These are phyloP conservation scores for Toxotes jaculatrix DNA, from an alignment of 2,113 vertebrate species.

Conservation along the genomic window DNA sequence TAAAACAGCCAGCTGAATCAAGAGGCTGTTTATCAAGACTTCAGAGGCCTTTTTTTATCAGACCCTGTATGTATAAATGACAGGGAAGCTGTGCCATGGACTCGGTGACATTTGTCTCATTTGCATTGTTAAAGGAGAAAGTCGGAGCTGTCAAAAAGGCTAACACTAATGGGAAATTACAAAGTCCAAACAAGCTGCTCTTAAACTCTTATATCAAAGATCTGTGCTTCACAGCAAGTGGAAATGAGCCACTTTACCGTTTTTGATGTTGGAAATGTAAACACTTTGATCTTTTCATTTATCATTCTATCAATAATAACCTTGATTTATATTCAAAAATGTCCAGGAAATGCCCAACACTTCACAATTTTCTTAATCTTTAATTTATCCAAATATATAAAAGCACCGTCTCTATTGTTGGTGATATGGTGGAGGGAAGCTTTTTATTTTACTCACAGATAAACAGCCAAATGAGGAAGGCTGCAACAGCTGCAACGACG, in stretches of 20 bases:
- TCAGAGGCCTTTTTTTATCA: constrained; percentile 63
- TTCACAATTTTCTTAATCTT: not conserved
- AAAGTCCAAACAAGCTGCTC: constrained; percentile 66
- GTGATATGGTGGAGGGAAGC: not conserved
- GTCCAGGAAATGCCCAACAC: not conserved
- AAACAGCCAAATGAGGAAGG: constrained; percentile 83
- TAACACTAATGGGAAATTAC: constrained; percentile 72
- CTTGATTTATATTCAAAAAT: constrained; percentile 26
- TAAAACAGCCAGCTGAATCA: constrained; percentile 61
- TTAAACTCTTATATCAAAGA: constrained; percentile 59
- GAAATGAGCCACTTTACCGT: constrained; percentile 53
- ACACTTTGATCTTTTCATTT: constrained; percentile 35
- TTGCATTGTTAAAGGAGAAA: constrained; percentile 66
- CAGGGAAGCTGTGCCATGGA: constrained; percentile 45
- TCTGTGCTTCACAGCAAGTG: constrained; percentile 51
- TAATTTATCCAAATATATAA: constrained; percentile 3
- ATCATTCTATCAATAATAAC: constrained; percentile 23
- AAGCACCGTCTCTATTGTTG: not conserved
- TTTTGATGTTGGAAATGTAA: constrained; percentile 45
- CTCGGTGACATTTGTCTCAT: constrained; percentile 56
- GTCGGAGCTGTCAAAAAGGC: constrained; percentile 57
- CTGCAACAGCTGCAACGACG: constrained; percentile 69
- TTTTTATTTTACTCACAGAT: constrained; percentile 68
- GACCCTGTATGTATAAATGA: constrained; percentile 43
- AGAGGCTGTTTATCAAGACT: constrained; percentile 67